Conservation (phyloP, 2,797 vertebrate species). For the Scyliorhinus canicula region DNA sequence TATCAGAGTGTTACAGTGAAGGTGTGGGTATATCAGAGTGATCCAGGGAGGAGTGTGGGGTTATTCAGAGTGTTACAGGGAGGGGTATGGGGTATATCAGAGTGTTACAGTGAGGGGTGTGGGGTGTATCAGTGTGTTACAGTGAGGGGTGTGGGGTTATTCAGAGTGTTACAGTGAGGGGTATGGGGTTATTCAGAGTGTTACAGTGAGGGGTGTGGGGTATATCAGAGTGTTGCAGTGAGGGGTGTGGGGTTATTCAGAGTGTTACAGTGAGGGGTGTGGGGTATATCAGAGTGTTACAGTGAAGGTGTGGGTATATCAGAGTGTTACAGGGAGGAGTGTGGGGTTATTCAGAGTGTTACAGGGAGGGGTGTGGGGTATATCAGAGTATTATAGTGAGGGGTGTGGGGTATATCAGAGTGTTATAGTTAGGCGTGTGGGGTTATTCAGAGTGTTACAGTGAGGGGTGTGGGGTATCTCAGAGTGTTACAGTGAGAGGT, state of each 20-base stretch:
- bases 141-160: background rate
- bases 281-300: too few species aligned
- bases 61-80: background rate
- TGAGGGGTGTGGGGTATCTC: too few species aligned
- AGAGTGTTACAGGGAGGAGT: background rate
- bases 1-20: too few species aligned
- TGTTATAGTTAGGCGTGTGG: background rate
- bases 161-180: background rate
- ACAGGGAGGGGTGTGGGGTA: background rate
- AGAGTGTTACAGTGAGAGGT: too few species aligned
- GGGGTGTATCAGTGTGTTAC: background rate
- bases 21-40: background rate
- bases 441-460: too few species aligned
- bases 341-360: background rate
- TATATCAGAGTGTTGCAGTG: too few species aligned
- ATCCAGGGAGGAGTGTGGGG: background rate
- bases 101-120: background rate
- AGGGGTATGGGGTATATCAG: background rate
- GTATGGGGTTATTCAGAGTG: background rate
- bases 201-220: background rate
- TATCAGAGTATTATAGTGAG: background rate
- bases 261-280: background rate
- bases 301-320: background rate
- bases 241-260: background rate
- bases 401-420: background rate